Conservation (phyloP, 1,140 invertebrate genomes). For the Zaprionus inermis region DNA sequence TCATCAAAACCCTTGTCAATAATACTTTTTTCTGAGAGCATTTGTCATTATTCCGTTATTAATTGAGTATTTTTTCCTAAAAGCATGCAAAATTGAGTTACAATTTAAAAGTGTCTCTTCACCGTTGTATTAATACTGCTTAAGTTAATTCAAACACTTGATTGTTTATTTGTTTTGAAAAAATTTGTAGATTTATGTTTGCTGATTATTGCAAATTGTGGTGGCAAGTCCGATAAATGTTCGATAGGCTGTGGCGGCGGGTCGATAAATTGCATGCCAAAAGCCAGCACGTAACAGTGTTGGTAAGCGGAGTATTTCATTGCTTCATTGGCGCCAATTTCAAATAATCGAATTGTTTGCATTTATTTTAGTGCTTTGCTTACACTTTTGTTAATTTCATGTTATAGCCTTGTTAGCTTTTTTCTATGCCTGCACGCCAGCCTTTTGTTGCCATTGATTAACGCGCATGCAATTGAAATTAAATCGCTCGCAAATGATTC, state of each 20-base stretch:
- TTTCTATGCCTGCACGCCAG: slow-evolving; percentile 17
- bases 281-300: background rate
- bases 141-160: background rate
- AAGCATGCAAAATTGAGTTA: background rate
- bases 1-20: background rate
- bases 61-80: background rate
- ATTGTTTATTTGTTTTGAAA: slow-evolving; percentile 16
- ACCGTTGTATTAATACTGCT: background rate
- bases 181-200: slow-evolving; percentile 26
- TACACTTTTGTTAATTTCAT: slow-evolving; percentile 3
- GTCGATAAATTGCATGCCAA: background rate
- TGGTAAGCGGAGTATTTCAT: background rate
- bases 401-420: slow-evolving; percentile 4
- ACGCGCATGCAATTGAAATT: slow-evolving; percentile 79
- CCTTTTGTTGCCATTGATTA: slow-evolving; percentile 69
- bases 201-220: slow-evolving; percentile 17
- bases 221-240: slow-evolving; percentile 17
- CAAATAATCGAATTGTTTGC: background rate
- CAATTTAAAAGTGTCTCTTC: background rate
- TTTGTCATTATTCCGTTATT: slow-evolving; percentile 12
- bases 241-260: slow-evolving; percentile 17
- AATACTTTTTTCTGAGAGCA: background rate
- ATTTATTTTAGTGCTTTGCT: background rate
- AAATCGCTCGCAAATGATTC: slow-evolving; percentile 79
- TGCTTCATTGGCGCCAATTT: slow-evolving; percentile 5